Base-by-base conservation (phyloP, 2,888 invertebrate genomes). In the Platerodrilus igneus region DNA sequence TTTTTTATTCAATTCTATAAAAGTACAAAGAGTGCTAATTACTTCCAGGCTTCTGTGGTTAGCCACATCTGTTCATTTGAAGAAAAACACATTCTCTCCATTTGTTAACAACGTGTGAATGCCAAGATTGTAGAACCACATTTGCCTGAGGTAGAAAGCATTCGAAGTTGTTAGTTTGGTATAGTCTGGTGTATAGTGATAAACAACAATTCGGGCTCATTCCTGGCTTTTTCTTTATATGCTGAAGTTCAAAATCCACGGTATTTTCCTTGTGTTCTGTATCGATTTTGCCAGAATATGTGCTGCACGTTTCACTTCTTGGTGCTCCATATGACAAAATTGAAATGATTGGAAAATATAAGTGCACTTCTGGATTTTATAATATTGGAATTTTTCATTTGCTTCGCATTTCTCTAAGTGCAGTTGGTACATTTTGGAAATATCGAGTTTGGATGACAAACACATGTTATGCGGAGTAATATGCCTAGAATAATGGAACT, bases 11-110 rank as follows among this genome's bases (percentile, higher is more conserved):
- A n/a, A n/a, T n/a, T n/a, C n/a, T n/a, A n/a, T n/a, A n/a, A n/a
- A n/a, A n/a, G n/a, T n/a, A n/a, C n/a, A n/a, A n/a, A n/a, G n/a
- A n/a, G n/a, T n/a, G n/a, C n/a, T n/a, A n/a, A n/a, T n/a, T n/a
- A 57, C 56, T 43, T 57, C 55, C 37, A 51, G 50, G 45, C 53
- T 56, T 39, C 40, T 31, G 51, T 28, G 41, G 20, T 40, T 41
- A 21, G 32, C 47, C 41, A 47, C 49, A 44, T 59, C 57, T 21
- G 50, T 48, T 58, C 59, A 60, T 5, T 19, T 44, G 22, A 34
- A 39, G 27, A 46, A 51, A 27, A 22, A 41, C 13, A 31, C 5
- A 15, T 41, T 40, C 11, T 36, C 19, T 30, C 20, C 31, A 9
- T 9, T 7, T 4, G n/a, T 11, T 15, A 41, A 35, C 9, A 41